Evolutionary conservation across 2,113 vertebrate species (phyloP).

Genomic region (Pongo pygmaeus): DNA sequence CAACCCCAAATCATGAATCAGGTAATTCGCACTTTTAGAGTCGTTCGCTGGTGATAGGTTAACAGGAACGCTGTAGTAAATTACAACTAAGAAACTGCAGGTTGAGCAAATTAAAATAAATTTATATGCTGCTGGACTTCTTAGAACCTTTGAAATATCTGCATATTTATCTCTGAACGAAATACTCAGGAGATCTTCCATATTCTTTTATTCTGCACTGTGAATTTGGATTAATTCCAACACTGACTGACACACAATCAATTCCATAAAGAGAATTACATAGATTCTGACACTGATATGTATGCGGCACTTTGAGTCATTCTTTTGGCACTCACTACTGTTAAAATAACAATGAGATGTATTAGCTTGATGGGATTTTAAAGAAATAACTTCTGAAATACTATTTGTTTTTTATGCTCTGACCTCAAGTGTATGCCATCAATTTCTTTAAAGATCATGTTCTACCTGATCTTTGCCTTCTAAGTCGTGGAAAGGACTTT

Average conservation of each 20-base stretch:
- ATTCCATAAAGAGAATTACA: conserved; percentile 35
- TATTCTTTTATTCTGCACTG: conserved; percentile 47
- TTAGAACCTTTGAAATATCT: conserved; percentile 18
- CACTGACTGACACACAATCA: conserved; percentile 62
- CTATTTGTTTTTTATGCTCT: conserved; percentile 62
- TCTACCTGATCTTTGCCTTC: conserved; percentile 63
- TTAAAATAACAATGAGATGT: conserved; percentile 56
- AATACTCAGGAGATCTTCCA: conserved; percentile 52
- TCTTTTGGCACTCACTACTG: conserved; percentile 33
- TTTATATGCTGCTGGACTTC: background rate
- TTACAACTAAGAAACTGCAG: background rate
- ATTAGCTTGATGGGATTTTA: conserved; percentile 54
- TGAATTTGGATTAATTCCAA: conserved; percentile 64
- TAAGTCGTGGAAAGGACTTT: conserved; percentile 18
- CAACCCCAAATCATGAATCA: background rate
- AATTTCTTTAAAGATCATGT: conserved; percentile 58
- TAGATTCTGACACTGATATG: conserved; percentile 10
- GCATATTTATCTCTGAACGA: background rate
- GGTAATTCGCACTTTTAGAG: background rate
- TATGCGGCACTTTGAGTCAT: background rate
- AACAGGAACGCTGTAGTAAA: background rate
- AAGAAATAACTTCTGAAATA: conserved; percentile 68
- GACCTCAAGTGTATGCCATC: conserved; percentile 48
- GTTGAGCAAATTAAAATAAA: background rate
- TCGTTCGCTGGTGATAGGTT: background rate